Evolutionary conservation across 2,888 invertebrate species (phyloP).

Genomic region (Phytoseiulus persimilis): DNA sequence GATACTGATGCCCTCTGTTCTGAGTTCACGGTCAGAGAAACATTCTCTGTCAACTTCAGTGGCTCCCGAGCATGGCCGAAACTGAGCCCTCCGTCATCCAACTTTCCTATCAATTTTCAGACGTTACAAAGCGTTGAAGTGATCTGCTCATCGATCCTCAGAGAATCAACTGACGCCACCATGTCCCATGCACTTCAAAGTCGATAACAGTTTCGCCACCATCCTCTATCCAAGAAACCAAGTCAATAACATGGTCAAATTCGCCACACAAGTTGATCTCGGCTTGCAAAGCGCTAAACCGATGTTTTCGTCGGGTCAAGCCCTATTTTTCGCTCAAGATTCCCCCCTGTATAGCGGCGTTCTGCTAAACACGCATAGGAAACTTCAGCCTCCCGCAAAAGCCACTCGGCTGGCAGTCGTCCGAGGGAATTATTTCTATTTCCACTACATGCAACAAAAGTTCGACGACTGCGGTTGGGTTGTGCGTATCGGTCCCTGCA

Average conservation of each 20-base stretch:
- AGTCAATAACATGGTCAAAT: neutral
- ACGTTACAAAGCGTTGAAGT: constrained; percentile 20
- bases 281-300: neutral
- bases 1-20: no score
- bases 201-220: neutral
- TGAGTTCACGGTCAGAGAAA: no score
- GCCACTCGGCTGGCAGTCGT: constrained; percentile 52
- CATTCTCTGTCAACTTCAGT: no score
- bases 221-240: neutral
- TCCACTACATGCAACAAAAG: constrained; percentile 91
- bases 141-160: constrained; percentile 1
- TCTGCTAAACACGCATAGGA: neutral
- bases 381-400: neutral
- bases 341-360: constrained; percentile 8
- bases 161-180: constrained; percentile 20
- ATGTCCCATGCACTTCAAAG: constrained; percentile 20
- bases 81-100: no score
- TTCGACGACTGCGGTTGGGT: constrained; percentile 96
- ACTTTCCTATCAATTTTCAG: neutral
- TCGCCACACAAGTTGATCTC: neutral
- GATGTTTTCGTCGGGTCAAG: constrained; percentile 6
- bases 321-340: neutral
- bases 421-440: constrained; percentile 78
- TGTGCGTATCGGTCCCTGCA: constrained; percentile 97
- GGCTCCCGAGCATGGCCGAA: no score